Evolutionary conservation across 2,113 vertebrate species (phyloP).

Genomic region (Neodon shergylaensis): DNA sequence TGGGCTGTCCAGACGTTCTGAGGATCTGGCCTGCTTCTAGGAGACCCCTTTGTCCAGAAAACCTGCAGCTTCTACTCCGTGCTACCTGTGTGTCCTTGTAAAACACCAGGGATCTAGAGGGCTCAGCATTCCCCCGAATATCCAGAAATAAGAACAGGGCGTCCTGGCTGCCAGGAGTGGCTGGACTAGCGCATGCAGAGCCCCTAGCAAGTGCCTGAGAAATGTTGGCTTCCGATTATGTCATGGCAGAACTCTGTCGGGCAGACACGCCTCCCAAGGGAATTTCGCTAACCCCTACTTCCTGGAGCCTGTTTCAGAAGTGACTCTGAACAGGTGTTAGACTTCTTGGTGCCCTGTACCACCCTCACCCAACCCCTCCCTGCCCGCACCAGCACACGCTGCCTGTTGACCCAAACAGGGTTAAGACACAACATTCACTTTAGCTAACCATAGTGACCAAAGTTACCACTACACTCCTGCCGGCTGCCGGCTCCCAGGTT

Average conservation of each 20-base stretch:
- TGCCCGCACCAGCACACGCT: rapidly evolving
- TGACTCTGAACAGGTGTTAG: neutral
- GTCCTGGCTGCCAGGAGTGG: neutral
- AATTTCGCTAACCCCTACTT: neutral
- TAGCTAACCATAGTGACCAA: conserved; percentile 22
- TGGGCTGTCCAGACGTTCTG: neutral
- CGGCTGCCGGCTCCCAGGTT: conserved; percentile 6
- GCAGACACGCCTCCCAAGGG: neutral
- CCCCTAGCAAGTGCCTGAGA: neutral
- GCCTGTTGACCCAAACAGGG: neutral
- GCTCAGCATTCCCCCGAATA: neutral
- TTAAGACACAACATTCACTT: neutral
- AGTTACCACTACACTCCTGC: conserved; percentile 44
- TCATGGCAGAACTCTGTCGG: neutral
- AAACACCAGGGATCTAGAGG: neutral
- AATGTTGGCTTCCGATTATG: conserved; percentile 15
- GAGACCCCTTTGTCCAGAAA: neutral
- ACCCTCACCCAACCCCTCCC: too few relatives aligned
- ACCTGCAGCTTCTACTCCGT: neutral
- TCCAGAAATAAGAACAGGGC: neutral
- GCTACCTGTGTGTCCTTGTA: neutral
- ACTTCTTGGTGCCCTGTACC: neutral
- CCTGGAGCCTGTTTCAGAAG: neutral
- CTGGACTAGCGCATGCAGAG: neutral
- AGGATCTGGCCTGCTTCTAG: neutral